Percentiles rank a stretch among this genome's conserved stretches.
These are phyloP conservation scores for Nasonia longicornis DNA, from an alignment of 1,140 invertebrate genomes.

Conservation along the genomic window DNA sequence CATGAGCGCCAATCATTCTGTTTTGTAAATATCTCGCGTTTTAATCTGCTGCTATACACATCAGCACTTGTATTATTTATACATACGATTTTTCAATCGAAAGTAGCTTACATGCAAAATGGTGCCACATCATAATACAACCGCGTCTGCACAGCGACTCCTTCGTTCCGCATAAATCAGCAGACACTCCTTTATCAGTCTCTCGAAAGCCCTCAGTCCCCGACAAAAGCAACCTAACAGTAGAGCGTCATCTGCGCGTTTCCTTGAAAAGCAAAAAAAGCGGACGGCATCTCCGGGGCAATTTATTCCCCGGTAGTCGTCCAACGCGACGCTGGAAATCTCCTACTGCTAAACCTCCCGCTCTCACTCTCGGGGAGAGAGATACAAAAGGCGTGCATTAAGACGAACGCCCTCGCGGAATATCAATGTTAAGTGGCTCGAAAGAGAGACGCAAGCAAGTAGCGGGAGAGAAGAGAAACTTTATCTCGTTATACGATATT, in stretches of 20 bases:
- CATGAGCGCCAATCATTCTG: too few species aligned
- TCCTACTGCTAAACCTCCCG: slow-evolving; percentile 13
- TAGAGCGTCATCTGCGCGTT: too few species aligned
- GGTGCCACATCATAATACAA: too few species aligned
- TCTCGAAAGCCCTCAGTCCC: background rate
- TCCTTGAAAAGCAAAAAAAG: slow-evolving; percentile 6
- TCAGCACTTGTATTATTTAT: too few species aligned
- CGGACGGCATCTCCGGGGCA: slow-evolving; percentile 30
- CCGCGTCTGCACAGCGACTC: too few species aligned
- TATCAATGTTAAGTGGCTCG: slow-evolving; percentile 55
- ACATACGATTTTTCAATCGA: too few species aligned
- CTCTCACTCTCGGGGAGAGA: slow-evolving; percentile 42
- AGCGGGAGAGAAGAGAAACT: slow-evolving; percentile 33
- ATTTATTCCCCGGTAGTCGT: slow-evolving; percentile 47
- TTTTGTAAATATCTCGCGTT: too few species aligned
- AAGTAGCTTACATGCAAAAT: too few species aligned
- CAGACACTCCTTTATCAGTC: background rate
- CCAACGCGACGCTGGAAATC: background rate
- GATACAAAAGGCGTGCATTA: slow-evolving; percentile 61
- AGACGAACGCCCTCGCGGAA: slow-evolving; percentile 52
- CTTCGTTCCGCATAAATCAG: background rate
- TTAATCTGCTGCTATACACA: too few species aligned
- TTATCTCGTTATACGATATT: slow-evolving; percentile 46
- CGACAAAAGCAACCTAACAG: slow-evolving; percentile 3
- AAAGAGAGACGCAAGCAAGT: background rate